Evolutionary conservation across 2,797 vertebrate genomes (phyloP).

Genomic region (Ptychadena robeensis): DNA sequence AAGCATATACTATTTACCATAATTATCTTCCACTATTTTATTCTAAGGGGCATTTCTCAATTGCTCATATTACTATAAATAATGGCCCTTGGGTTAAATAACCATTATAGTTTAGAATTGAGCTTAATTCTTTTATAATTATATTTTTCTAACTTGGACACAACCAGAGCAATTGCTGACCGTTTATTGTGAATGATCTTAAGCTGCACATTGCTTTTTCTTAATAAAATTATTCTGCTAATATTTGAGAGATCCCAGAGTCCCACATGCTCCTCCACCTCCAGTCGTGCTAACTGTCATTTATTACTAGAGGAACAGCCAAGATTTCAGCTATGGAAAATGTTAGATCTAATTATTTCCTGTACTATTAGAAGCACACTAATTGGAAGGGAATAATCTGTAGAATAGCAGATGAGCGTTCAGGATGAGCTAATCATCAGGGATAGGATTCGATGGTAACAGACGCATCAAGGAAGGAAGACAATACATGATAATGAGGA

Average conservation of each 20-base stretch:
- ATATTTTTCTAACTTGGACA: background rate
- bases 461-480: background rate
- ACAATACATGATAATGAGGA: background rate
- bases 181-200: background rate
- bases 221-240: background rate
- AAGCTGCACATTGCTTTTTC: background rate
- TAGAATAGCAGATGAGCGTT: background rate
- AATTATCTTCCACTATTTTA: no score
- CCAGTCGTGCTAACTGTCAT: background rate
- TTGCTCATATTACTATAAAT: no score
- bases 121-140: background rate
- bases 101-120: no score
- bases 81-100: no score
- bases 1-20: no score
- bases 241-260: background rate
- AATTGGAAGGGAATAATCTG: background rate
- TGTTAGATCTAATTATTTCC: background rate
- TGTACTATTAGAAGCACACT: background rate
- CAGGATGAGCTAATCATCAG: background rate
- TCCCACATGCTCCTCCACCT: background rate
- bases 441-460: background rate
- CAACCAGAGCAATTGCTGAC: background rate
- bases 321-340: background rate
- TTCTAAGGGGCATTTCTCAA: no score
- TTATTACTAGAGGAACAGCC: background rate